Evolutionary conservation across 1,140 invertebrate species (phyloP), one percentile per base, ranked within the genome.

Genomic region (Diuraphis noxia): DNA sequence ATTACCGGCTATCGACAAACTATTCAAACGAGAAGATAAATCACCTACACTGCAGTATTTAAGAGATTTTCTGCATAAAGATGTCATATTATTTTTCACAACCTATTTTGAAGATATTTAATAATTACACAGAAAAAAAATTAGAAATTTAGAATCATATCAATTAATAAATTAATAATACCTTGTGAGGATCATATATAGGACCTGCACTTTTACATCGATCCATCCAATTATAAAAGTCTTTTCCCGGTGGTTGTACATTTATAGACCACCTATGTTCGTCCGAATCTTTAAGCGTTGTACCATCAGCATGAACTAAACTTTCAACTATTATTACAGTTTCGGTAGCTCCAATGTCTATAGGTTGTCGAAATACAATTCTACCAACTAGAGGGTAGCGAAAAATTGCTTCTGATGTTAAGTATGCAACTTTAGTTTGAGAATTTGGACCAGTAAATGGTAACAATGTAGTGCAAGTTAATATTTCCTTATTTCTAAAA

Each of bases 161-260:
- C 38, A 92, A 94, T 94, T 30, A 88, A 25, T 25, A 46, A 92
- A 94, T 94, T 30, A 88, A 25, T 63, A 88, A 56, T 93, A 98
- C 96, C 92, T 96, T 95, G 93, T 96, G 96, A 0, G 98, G 98
- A 94, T 99, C 98, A 93, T 95, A 98, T 91, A 97, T 94, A 9
- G 93, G 93, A n/a, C 97, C 97, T 10, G 97, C 95, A 92, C 97
- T 98, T 6, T 97, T 93, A 94, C 98, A 98, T 84, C 98, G 94
- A 91, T 95, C 95, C 82, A 96, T 96, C 97, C 98, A 98, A 93
- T 98, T 97, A 93, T 98, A 98, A 93, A 97, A 98, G 94, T 99
- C 98, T 92, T 96, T 96, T n/a, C 96, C 96, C 4, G 96, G 95
- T 90, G 95, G 93, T 92, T 95, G 93, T 38, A 94, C 94, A 92